These are phyloP conservation scores for Raja brachyura DNA, from an alignment of 2,113 vertebrate species.

Conservation along the genomic window DNA sequence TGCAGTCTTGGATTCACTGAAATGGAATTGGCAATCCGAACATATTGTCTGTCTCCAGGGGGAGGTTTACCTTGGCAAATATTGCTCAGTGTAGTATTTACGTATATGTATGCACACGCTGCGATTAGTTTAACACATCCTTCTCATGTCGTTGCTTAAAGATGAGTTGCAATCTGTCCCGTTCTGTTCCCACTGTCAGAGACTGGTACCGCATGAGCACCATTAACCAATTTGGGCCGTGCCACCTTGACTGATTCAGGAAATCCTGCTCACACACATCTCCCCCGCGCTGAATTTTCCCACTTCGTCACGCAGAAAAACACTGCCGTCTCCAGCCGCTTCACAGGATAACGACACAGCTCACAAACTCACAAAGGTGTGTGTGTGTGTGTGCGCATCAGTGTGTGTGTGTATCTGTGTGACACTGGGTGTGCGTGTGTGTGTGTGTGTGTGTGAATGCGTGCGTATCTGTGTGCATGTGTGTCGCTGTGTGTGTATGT, in stretches of 20 bases:
- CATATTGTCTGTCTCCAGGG: background rate
- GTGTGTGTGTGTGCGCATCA: background rate
- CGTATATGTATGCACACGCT: background rate
- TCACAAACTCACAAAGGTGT: background rate
- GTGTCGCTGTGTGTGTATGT: background rate
- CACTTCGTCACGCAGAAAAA: constrained; percentile 19
- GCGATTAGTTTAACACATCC: background rate
- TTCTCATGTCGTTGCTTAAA: background rate
- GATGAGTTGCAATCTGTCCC: background rate
- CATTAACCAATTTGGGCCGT: constrained; percentile 27
- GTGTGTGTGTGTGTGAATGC: background rate
- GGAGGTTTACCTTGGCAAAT: background rate
- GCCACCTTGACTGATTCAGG: background rate
- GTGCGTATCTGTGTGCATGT: background rate
- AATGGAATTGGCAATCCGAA: background rate
- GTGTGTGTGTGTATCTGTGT: background rate
- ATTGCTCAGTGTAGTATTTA: background rate
- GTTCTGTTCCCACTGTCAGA: background rate
- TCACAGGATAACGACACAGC: constrained; percentile 3
- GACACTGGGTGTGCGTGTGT: background rate
- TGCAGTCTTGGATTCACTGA: background rate
- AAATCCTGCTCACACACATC: constrained; percentile 10
- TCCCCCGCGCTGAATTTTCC: background rate
- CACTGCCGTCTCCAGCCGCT: constrained; percentile 8
- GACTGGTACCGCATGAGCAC: background rate